A percentile compares a stretch with the other conserved stretches of the same genome.
phyloP scores from a whole-genome alignment of 92 coral and sea anemone species.

The Pocillopora grandis region DNA sequence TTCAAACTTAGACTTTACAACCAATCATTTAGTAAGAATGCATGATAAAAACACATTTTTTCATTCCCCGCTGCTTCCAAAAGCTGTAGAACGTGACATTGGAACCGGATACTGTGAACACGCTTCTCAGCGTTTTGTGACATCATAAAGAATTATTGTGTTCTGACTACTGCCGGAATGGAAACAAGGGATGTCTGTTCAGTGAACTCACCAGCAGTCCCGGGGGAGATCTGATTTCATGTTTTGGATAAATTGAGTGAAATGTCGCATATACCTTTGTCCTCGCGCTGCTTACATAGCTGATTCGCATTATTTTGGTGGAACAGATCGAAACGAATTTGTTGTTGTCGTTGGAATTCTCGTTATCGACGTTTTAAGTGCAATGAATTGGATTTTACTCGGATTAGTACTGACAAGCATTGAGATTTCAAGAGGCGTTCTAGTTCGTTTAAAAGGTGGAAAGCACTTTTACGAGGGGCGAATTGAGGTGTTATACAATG shows the following conservation, averaged over 20 bases:
- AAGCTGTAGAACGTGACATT: no score
- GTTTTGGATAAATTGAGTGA: slow-evolving; percentile 1
- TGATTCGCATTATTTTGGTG: not conserved
- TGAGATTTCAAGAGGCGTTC: slow-evolving; percentile 17
- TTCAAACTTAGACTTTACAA: no score
- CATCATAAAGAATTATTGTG: slow-evolving; percentile 15
- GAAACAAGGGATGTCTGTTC: slow-evolving; percentile 23
- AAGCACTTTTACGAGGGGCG: slow-evolving; percentile 85
- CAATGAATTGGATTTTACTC: slow-evolving; percentile 29
- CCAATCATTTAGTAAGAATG: no score
- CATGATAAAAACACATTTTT: no score
- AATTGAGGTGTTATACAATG: slow-evolving; percentile 70
- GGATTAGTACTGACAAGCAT: slow-evolving; percentile 3
- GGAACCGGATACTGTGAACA: no score
- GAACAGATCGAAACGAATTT: not conserved
- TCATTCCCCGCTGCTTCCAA: no score
- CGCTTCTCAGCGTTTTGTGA: not conserved
- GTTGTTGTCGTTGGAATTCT: not conserved
- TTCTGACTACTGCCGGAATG: not conserved
- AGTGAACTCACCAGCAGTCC: not conserved
- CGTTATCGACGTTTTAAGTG: not conserved
- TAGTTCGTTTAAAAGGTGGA: slow-evolving; percentile 74
- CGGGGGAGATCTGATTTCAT: slow-evolving; percentile 22
- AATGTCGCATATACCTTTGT: slow-evolving; percentile 14
- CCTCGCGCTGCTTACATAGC: not conserved